phyloP scores from a whole-genome alignment of 2,797 vertebrate species.

The Eremophila alpestris region DNA sequence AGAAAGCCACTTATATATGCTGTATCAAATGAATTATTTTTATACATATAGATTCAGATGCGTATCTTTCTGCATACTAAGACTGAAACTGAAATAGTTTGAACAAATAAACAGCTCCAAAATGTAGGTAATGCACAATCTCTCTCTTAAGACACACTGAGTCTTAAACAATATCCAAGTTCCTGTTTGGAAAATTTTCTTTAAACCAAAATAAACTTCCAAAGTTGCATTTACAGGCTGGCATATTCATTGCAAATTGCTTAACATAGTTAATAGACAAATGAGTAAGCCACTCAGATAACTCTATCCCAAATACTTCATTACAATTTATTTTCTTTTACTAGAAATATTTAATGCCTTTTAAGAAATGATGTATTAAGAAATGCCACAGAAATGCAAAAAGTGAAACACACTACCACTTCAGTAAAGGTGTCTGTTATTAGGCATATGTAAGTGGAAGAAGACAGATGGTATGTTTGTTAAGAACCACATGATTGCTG shows the following conservation, averaged over 20 bases:
- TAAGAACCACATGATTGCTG: background rate
- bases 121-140: background rate
- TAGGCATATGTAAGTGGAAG: background rate
- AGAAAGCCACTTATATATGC: background rate
- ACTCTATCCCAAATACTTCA: background rate
- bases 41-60: background rate
- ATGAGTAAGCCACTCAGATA: background rate
- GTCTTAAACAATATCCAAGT: background rate
- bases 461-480: background rate
- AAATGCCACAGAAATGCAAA: background rate
- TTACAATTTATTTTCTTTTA: background rate
- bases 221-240: background rate
- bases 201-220: background rate
- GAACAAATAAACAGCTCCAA: background rate
- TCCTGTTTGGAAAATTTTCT: background rate
- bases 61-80: background rate
- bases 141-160: background rate
- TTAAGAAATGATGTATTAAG: background rate
- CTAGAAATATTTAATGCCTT: background rate
- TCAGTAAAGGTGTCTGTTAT: background rate
- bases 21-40: background rate
- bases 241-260: background rate
- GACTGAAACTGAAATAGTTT: background rate
- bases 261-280: background rate
- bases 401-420: background rate